A percentile compares a stretch with the other conserved stretches of the same genome.
phyloP scores from a whole-genome alignment of 2,113 vertebrate species.

The Prunella fulvescens region DNA sequence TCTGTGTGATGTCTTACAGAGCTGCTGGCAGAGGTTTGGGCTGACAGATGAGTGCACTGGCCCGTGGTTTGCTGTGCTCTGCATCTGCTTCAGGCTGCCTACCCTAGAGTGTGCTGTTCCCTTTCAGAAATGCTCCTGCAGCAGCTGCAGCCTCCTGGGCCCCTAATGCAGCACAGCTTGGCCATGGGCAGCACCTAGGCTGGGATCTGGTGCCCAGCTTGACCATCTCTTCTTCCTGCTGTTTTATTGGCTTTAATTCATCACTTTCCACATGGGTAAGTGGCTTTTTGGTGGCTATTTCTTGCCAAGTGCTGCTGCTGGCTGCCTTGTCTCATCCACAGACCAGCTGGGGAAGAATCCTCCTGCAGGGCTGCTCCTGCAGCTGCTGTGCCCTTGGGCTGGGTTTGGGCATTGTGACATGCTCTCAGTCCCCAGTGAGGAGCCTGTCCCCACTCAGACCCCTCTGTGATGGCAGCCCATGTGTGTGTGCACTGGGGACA shows the following conservation, averaged over 20 bases:
- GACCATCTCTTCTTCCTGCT: neutral
- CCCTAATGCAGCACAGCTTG: neutral
- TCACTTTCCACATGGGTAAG: neutral
- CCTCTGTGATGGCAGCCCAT: neutral
- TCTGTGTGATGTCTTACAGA: neutral
- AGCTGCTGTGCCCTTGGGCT: neutral
- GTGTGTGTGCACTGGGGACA: neutral
- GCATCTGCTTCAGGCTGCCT: neutral
- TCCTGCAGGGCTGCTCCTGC: neutral
- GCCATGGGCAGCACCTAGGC: neutral
- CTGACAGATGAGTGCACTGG: neutral
- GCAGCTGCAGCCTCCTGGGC: neutral
- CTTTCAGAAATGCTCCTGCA: neutral
- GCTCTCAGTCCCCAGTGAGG: neutral
- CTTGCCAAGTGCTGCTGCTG: neutral
- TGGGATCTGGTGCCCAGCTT: neutral
- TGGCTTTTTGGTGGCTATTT: neutral
- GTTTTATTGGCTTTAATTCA: neutral
- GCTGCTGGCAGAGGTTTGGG: neutral
- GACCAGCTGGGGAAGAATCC: neutral
- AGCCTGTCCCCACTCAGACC: neutral
- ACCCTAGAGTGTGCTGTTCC: conserved; percentile 55
- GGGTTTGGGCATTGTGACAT: accelerated
- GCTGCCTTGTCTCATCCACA: neutral
- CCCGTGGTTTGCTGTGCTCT: neutral